Base-by-base conservation (phyloP, 1,140 invertebrate species). In the Choristoneura fumiferana region DNA sequence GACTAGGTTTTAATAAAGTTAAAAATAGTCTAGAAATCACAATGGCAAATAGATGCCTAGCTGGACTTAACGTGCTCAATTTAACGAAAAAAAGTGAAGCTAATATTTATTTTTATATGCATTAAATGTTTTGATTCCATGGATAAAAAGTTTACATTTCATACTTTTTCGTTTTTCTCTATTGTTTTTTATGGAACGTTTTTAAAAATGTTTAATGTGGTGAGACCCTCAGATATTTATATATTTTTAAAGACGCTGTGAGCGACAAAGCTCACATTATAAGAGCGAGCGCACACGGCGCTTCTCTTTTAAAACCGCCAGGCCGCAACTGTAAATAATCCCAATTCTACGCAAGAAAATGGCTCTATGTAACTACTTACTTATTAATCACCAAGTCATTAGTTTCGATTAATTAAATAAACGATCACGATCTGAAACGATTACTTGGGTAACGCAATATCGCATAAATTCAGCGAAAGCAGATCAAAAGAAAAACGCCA, bases 251-350 rank as follows among this genome's bases (percentile, higher is more conserved):
- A 29, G 6, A 29, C 6, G 22, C 22, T 39, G n/a, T 39, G 12
- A 39, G 10, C 4, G 13, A 6, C 4, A 15, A 29, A 3, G 18
- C 12, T 49, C 53, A 54, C 38, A 57, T 38, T 14, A 34, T 52
- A 54, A 62, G 10, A 57, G 60, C 58, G 58, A 60, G 62, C 62
- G 62, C 43, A 71, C 65, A 67, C 65, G 60, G 63, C 68, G 68
- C 68, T 62, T 60, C 62, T 57, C 8, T 49, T 60, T 18, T 54
- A 60, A 55, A 57, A 65, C 62, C 64, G 57, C 53, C 57, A 57
- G 40, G 55, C 43, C 56, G 60, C 60, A 34, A 39, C 59, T 53
- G 52, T 33, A 49, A 49, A 49, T 49, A 49, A 49, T 49, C n/a
- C 43, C 43, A 49, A 49, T 29, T 49, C 43, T 49, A 49, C 18